Percentiles rank a stretch among this genome's conserved stretches.
Evolutionary conservation across 2,888 invertebrate species (phyloP).

Genomic region (Nemoura dubitans): DNA sequence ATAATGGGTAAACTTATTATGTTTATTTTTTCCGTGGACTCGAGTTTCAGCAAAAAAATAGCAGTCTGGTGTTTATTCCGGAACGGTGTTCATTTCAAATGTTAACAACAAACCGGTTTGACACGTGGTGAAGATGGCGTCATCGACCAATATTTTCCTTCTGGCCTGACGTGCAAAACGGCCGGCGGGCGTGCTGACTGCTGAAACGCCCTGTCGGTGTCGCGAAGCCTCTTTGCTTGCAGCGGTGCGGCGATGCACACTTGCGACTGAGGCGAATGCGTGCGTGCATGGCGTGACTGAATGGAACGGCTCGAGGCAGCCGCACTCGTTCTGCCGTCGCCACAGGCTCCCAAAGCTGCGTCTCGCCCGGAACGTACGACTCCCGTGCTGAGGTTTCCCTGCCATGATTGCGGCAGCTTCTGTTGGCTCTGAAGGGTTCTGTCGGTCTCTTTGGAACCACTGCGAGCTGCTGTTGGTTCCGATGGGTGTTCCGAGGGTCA

Average conservation of each 20-base stretch:
- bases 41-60: slow-evolving; percentile 47
- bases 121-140: slow-evolving; percentile 18
- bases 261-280: slow-evolving; percentile 29
- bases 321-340: background rate
- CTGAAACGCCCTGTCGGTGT: slow-evolving; percentile 47
- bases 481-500: background rate
- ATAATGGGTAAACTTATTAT: slow-evolving; percentile 50
- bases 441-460: background rate
- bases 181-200: slow-evolving; percentile 37
- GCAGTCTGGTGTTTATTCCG: slow-evolving; percentile 42
- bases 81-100: slow-evolving; percentile 25
- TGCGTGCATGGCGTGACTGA: slow-evolving; percentile 31
- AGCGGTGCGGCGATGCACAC: slow-evolving; percentile 41
- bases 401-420: background rate
- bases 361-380: slow-evolving; percentile 20
- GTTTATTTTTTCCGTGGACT: slow-evolving; percentile 50
- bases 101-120: background rate
- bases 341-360: background rate
- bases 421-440: background rate
- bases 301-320: background rate
- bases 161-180: slow-evolving; percentile 25
- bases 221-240: slow-evolving; percentile 49
- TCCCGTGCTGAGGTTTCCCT: background rate
- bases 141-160: slow-evolving; percentile 40
- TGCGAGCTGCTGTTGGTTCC: background rate